A percentile compares a stretch with the other conserved stretches of the same genome.
Evolutionary conservation across 1,140 invertebrate species (phyloP).

Genomic region (Melipona quadrifasciata): DNA sequence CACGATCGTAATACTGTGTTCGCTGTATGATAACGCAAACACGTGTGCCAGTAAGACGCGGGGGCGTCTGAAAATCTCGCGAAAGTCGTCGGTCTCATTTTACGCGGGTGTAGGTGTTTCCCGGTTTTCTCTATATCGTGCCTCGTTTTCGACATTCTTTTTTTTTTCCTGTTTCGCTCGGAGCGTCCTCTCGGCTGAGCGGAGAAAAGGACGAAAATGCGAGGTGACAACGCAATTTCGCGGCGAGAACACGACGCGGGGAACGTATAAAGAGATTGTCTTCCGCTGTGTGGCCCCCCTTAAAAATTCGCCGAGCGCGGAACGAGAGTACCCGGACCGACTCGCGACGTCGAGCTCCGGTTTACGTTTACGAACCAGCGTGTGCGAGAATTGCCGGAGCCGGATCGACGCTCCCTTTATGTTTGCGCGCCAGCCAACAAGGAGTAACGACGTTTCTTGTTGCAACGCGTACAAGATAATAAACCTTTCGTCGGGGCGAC

Average conservation of each 20-base stretch:
- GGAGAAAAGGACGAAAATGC: constrained; percentile 24
- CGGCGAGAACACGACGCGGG: constrained; percentile 46
- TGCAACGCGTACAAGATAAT: constrained; percentile 28
- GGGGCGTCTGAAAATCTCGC: constrained; percentile 4
- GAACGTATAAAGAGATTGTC: constrained; percentile 66
- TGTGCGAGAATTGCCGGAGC: constrained; percentile 5
- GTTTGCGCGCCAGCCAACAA: constrained; percentile 14
- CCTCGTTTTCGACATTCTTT: background rate
- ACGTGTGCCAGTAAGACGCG: background rate
- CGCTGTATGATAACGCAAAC: background rate
- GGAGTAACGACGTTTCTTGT: constrained; percentile 6
- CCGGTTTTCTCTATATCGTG: constrained; percentile 13
- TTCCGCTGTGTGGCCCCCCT: constrained; percentile 43
- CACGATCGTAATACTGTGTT: too few relatives aligned
- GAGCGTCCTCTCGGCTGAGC: too few relatives aligned
- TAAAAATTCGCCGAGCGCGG: constrained; percentile 60
- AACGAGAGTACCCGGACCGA: constrained; percentile 30
- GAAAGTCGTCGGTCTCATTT: constrained; percentile 14
- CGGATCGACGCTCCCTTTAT: constrained; percentile 10
- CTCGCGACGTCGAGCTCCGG: background rate
- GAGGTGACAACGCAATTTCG: constrained; percentile 66
- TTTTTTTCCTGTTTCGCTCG: background rate
- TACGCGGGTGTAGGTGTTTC: background rate
- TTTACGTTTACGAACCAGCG: constrained; percentile 8
- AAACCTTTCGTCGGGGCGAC: constrained; percentile 35